Conservation (phyloP, 2,113 vertebrate species). For the Macrotus californicus region DNA sequence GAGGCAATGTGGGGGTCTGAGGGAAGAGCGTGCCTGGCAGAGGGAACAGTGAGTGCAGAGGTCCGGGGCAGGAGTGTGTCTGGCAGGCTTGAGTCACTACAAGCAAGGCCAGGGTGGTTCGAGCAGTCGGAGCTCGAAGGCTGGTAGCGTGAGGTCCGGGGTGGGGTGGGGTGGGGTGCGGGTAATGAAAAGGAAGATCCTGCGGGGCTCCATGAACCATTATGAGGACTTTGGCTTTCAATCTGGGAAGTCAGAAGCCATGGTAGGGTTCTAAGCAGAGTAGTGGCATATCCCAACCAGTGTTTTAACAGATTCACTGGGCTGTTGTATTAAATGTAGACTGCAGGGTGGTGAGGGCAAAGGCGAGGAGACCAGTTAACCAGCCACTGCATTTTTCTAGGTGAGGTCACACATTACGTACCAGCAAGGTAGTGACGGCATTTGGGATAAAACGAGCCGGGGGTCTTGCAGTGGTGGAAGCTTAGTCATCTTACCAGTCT, state of each 20-base stretch:
- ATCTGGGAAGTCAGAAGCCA: background rate
- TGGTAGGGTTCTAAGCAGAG: background rate
- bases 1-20: background rate
- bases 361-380: background rate
- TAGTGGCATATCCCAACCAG: background rate
- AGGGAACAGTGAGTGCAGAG: background rate
- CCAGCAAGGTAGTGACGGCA: background rate
- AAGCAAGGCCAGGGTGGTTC: background rate
- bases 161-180: too few species aligned
- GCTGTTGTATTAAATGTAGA: background rate
- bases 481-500: background rate
- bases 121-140: background rate
- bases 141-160: background rate
- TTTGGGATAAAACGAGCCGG: background rate
- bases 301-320: background rate
- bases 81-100: background rate
- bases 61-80: background rate
- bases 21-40: background rate
- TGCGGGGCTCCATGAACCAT: background rate
- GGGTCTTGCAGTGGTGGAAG: background rate
- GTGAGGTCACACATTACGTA: background rate
- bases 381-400: background rate
- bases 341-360: background rate
- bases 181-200: accelerated
- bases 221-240: background rate